Evolutionary conservation across 2,797 vertebrate genomes (phyloP), one percentile per base, ranked within the genome.

Genomic region (Poecilia velifera): DNA sequence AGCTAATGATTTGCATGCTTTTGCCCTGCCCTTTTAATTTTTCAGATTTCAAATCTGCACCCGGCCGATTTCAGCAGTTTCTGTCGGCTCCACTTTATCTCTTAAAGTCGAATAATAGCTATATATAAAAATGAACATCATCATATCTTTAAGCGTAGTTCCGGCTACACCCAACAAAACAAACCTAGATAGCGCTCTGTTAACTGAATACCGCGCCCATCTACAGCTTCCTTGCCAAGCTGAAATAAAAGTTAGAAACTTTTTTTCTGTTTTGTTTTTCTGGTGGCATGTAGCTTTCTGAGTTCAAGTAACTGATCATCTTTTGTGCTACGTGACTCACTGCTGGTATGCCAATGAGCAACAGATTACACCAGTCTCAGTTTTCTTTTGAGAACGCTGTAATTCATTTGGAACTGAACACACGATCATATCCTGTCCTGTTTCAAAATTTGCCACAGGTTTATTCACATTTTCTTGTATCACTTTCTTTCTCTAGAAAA

Each of bases 321-420:
- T 22, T 51, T 74, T 34, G 10, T 28, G 55, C 51, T 46, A 22
- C 5, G 18, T 88, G 88, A 90, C 79, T 87, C 86, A 83, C 36
- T 74, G 39, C 12, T 4, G 39, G 1, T 47, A 10, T n/a, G 14
- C 45, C 6, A 20, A 18, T 76, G 25, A 80, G n/a, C 9, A 45
- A 31, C 39, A 31, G 12, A 28, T 14, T 2, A 57, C 20, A 55
- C 62, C 72, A 72, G 46, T 57, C 84, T 83, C 81, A 91, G 90
- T 86, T 89, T 92, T 91, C 84, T 87, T 83, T 81, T 81, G 59
- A 71, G 76, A 83, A 39, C 1, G 0, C 25, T 68, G 36, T 20
- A 43, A 43, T 41, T 41, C 5, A 25, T 43, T 14, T 45, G 80
- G 79, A 74, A 77, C 47, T 73, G 62, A 20, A 34, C 46, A 36